phyloP scores from a whole-genome alignment of 2,888 invertebrate species.

The Pocota personata region DNA sequence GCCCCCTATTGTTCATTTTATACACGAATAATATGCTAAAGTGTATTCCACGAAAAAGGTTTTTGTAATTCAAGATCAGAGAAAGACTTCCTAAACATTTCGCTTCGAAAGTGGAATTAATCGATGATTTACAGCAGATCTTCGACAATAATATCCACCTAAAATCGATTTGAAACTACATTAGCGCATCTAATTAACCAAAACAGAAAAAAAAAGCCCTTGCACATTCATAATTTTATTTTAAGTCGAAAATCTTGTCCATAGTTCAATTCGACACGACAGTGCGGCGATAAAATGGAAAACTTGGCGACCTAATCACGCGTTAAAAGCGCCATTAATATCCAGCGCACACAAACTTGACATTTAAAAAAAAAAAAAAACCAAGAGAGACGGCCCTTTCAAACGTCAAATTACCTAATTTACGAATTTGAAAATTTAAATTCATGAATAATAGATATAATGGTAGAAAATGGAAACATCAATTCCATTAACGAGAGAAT shows the following conservation, averaged over 20 bases:
- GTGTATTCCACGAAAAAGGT: background rate
- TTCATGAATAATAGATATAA: conserved; percentile 46
- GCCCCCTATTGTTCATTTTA: no score
- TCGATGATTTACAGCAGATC: conserved; percentile 5
- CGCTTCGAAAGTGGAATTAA: conserved; percentile 7
- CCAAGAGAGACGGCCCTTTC: background rate
- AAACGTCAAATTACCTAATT: conserved; percentile 32
- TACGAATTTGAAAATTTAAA: conserved; percentile 48
- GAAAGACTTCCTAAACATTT: background rate
- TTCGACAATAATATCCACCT: background rate
- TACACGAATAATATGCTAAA: no score
- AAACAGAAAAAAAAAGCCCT: background rate
- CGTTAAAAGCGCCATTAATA: conserved; percentile 57
- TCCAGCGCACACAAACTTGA: conserved; percentile 16
- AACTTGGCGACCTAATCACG: conserved; percentile 1
- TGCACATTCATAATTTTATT: conserved; percentile 17
- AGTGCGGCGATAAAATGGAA: background rate
- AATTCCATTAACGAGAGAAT: conserved; percentile 30
- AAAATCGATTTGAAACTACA: conserved; percentile 13
- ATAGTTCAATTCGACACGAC: background rate
- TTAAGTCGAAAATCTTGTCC: conserved; percentile 47
- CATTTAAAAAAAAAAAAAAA: background rate
- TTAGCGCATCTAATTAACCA: conserved; percentile 23
- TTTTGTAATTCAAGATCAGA: background rate
- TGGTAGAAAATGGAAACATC: conserved; percentile 38